Evolutionary conservation across 1,140 invertebrate species (phyloP), one percentile per base, ranked within the genome.

Genomic region (Dendrolimus punctatus): DNA sequence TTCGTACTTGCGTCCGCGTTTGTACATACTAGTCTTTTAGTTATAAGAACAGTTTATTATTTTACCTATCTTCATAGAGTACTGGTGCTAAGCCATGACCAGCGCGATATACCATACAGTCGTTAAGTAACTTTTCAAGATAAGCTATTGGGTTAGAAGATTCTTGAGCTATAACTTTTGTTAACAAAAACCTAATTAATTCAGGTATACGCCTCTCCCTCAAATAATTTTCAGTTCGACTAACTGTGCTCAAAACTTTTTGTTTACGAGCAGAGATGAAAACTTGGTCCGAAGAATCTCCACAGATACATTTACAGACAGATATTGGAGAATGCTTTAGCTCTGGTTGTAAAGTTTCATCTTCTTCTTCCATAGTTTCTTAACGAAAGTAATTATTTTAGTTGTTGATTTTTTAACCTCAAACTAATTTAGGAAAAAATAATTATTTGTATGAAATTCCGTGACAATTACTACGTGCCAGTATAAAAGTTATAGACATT

Each of bases 21-120:
- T 1, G 23, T 23, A 23, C 23, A 23, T 3, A 23, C n/a, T n/a
- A n/a, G n/a, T 44, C 10, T 43, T 51, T 51, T 42, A 8, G 42
- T 51, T 41, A 36, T 37, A 41, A 23, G n/a, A 51, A 9, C n/a
- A 40, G 7, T 40, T 49, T 49, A 38, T n/a, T n/a, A 7, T 50
- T 47, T 48, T 66, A 82, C 81, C 67, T 71, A n/a, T 60, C 57
- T 66, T 82, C 76, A 58, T 73, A 85, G 8, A 85, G 51, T 42
- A 77, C 75, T 6, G 81, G 81, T 7, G 78, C 63, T 37, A 53
- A 7, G 49, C 76, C 76, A 57, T 71, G 59, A 38, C 74, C 73
- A n/a, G 77, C 75, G 39, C 79, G 69, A 67, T 69, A 85, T 8
- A 80, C 50, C 79, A 85, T 85, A 50, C 76, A 82, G 46, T 82